A percentile compares a stretch with the other conserved stretches of the same genome.
phyloP scores from a whole-genome alignment of 2,888 invertebrate species.

The Danaus chrysippus region DNA sequence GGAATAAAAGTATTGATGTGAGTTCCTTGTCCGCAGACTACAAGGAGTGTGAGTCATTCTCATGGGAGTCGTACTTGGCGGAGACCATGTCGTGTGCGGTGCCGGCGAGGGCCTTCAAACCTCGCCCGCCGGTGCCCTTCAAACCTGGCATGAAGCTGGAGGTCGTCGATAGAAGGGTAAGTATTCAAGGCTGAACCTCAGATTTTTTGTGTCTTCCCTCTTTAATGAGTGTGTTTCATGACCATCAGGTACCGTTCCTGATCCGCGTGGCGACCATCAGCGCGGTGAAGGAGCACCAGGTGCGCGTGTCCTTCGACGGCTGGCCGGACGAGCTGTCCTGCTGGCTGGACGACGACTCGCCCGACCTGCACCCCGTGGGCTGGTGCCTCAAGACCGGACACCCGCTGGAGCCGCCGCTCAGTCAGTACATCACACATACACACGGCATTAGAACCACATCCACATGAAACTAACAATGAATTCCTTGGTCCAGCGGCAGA shows the following conservation, averaged over 20 bases:
- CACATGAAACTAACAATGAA: neutral
- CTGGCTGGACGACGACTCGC: constrained; percentile 94
- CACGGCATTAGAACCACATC: neutral
- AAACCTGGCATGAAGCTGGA: constrained; percentile 92
- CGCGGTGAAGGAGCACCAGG: constrained; percentile 86
- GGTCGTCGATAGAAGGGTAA: constrained; percentile 88
- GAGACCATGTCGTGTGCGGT: constrained; percentile 87
- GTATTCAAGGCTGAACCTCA: constrained; percentile 18
- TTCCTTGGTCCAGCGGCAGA: constrained; percentile 74
- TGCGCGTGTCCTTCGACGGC: constrained; percentile 91
- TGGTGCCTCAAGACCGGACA: constrained; percentile 95
- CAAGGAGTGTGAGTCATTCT: constrained; percentile 85
- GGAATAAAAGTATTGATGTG: neutral
- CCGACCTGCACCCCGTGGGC: constrained; percentile 93
- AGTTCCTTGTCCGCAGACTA: constrained; percentile 72
- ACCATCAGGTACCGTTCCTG: constrained; percentile 82
- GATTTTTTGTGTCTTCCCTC: neutral
- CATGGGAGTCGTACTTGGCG: constrained; percentile 91
- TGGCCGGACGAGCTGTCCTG: constrained; percentile 91
- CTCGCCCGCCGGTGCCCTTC: constrained; percentile 88
- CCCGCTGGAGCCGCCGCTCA: constrained; percentile 90
- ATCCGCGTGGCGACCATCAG: constrained; percentile 92
- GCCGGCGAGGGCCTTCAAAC: constrained; percentile 89
- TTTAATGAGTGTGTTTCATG: neutral
- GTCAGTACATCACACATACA: constrained; percentile 65